These are phyloP conservation scores for Listrodromus nycthemerus DNA, from an alignment of 2,888 invertebrate species.

Conservation along the genomic window DNA sequence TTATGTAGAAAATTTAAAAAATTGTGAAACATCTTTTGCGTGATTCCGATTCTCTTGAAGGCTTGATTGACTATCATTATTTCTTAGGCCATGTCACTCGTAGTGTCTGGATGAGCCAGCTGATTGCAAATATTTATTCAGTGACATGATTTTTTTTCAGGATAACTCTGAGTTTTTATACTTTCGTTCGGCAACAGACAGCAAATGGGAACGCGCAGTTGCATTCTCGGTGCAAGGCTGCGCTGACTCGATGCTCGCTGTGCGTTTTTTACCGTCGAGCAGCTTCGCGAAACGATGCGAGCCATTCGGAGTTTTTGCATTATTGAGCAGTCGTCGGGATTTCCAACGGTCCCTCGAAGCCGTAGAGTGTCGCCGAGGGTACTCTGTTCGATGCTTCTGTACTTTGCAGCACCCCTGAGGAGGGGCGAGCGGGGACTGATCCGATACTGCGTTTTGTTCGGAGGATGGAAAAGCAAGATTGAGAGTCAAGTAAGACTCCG, in stretches of 20 bases:
- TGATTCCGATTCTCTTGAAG: too few species aligned
- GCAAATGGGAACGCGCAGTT: conserved; percentile 1
- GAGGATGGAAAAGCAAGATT: conserved; percentile 57
- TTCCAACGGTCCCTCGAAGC: conserved; percentile 19
- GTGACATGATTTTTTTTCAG: too few species aligned
- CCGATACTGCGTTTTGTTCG: conserved; percentile 44
- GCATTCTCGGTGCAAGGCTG: conserved; percentile 10
- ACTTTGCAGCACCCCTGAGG: conserved; percentile 22
- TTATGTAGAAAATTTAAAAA: too few species aligned
- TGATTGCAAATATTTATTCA: too few species aligned
- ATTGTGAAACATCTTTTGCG: too few species aligned
- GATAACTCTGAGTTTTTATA: too few species aligned
- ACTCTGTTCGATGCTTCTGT: conserved; percentile 18
- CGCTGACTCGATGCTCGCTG: neutral
- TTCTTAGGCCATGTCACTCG: too few species aligned
- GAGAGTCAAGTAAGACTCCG: conserved; percentile 47
- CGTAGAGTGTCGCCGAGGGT: conserved; percentile 8
- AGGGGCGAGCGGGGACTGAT: conserved; percentile 30
- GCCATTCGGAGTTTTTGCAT: conserved; percentile 46
- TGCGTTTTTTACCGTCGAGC: neutral
- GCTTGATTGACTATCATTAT: too few species aligned
- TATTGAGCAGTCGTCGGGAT: conserved; percentile 52
- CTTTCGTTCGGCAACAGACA: neutral
- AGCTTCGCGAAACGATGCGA: conserved; percentile 32
- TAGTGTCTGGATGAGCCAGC: too few species aligned